Evolutionary conservation across 2,113 vertebrate species (phyloP), one percentile per base, ranked within the genome.

Genomic region (Xiphophorus hellerii): DNA sequence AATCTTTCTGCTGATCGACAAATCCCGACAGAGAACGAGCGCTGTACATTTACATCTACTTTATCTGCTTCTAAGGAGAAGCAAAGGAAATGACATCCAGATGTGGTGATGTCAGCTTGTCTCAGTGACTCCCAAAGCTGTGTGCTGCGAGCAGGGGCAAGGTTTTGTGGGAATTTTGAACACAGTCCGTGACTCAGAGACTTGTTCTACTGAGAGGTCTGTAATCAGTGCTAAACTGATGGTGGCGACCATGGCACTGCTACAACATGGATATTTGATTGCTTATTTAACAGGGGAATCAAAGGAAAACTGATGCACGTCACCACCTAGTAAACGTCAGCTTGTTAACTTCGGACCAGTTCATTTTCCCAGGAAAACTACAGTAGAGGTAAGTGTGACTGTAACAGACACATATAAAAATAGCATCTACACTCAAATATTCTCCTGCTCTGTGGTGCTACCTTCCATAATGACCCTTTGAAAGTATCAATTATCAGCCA

Each of bases 71-170:
- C 79, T 1, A n/a, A 58, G 66, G 82, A 72, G 76, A 88, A 78
- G 33, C 62, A 64, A 67, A 72, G 70, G 68, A 84, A 90, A 93
- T 86, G 62, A 69, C 73, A 84, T 69, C 87, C 92, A 92, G 91
- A 93, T 93, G 92, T 87, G 89, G 75, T 92, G 90, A 93, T 90
- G 89, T 92, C 91, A 92, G 64, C 51, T 39, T 44, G n/a, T 69
- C 81, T 88, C 80, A 69, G 29, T 63, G 80, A 75, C 77, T 87
- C 70, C 22, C 44, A 35, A 73, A 72, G 67, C 42, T 73, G 75
- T 76, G 74, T 71, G 83, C 68, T 72, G 20, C 4, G 67, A 67
- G 69, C 69, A 73, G 67, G 61, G 69, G 71, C 62, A 87, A 78
- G 27, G 79, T 63, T 58, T 66, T 80, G 72, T 73, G 84, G 75